Evolutionary conservation across 2,113 vertebrate species (phyloP).

Genomic region (Harpagus bidentatus): DNA sequence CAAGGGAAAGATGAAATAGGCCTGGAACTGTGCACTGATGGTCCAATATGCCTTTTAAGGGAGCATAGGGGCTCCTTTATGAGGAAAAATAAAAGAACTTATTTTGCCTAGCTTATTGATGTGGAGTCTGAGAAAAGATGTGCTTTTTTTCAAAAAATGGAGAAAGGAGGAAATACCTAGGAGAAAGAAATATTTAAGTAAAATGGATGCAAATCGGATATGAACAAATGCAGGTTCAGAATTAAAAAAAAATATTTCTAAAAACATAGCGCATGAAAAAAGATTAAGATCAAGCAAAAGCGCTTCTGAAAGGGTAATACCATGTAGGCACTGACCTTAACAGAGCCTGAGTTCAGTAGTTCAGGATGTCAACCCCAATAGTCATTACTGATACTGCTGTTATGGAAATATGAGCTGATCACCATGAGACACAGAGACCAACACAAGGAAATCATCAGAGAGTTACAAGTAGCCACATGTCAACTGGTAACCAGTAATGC

Average conservation of each 20-base stretch:
- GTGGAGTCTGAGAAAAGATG: neutral
- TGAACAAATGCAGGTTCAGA: neutral
- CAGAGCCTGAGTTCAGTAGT: neutral
- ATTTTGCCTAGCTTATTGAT: neutral
- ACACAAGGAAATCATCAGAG: neutral
- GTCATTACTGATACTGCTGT: neutral
- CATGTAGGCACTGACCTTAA: neutral
- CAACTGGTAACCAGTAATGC: neutral
- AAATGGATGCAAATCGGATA: neutral
- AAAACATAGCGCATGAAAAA: neutral
- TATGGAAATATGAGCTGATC: neutral
- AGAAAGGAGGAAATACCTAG: neutral
- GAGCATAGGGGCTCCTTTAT: accelerated
- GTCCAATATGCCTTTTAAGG: neutral
- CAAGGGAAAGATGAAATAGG: neutral
- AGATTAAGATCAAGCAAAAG: neutral
- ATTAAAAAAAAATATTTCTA: neutral
- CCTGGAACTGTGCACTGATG: neutral
- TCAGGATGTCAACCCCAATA: neutral
- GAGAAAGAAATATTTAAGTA: neutral
- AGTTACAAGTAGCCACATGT: neutral
- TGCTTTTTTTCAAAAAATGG: neutral
- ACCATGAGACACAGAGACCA: neutral
- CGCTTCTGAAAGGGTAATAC: neutral
- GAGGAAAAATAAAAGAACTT: neutral